Conservation (phyloP, 1,140 invertebrate genomes). For the Euglossa dilemma region DNA sequence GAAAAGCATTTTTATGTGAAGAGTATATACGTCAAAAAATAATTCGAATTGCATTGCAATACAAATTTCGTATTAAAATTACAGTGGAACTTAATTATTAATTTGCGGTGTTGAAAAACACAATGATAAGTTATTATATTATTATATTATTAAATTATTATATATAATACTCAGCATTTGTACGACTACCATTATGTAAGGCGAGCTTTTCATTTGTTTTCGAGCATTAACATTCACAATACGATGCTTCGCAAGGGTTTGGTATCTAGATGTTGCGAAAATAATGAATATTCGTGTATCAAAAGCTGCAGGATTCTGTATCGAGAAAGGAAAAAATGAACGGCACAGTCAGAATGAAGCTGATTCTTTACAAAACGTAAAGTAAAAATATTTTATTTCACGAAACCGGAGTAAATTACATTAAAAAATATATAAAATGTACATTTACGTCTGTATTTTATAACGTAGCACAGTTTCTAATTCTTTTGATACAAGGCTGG, state of each 20-base stretch:
- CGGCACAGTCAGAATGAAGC: not conserved
- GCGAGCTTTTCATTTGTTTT: too few species aligned
- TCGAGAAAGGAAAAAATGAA: not conserved
- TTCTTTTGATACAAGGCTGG: not conserved
- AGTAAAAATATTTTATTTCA: not conserved
- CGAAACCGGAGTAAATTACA: not conserved
- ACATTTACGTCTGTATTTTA: not conserved
- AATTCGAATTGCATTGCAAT: too few species aligned
- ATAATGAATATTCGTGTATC: not conserved
- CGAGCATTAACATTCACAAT: not conserved
- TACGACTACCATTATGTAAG: too few species aligned
- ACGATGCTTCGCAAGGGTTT: not conserved
- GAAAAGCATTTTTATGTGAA: too few species aligned
- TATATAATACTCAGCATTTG: too few species aligned
- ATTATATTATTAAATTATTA: too few species aligned
- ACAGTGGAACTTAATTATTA: too few species aligned
- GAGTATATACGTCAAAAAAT: too few species aligned
- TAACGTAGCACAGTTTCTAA: not conserved
- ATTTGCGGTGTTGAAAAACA: too few species aligned
- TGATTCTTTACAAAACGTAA: not conserved
- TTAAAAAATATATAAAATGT: not conserved
- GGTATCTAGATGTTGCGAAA: not conserved
- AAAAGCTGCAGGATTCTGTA: not conserved
- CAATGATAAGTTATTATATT: too few species aligned
- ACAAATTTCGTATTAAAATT: too few species aligned